phyloP scores from a whole-genome alignment of 2,888 invertebrate genomes.

The Melanchra persicariae region DNA sequence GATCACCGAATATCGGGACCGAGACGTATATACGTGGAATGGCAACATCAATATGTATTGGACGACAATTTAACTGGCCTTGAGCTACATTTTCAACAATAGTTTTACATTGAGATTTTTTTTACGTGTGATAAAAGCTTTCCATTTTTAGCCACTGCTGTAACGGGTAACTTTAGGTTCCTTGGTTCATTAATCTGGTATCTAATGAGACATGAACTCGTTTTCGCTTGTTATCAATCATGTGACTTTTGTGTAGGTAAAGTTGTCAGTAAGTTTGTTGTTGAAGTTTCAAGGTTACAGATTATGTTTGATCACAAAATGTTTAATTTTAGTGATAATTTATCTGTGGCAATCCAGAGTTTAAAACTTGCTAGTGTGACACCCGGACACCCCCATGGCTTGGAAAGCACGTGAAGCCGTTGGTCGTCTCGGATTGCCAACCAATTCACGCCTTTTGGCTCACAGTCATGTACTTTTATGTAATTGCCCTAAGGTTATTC shows the following conservation, averaged over 20 bases:
- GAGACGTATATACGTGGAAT: background rate
- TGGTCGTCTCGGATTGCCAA: too few species aligned
- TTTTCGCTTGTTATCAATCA: constrained; percentile 27
- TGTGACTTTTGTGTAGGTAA: background rate
- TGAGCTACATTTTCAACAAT: constrained; percentile 10
- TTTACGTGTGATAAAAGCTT: background rate
- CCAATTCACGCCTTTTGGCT: too few species aligned
- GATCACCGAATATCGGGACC: background rate
- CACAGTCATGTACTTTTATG: background rate
- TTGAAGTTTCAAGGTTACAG: constrained; percentile 5
- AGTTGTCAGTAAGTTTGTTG: too few species aligned
- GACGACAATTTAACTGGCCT: background rate
- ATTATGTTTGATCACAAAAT: too few species aligned
- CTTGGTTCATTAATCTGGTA: constrained; percentile 7
- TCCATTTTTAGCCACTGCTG: constrained; percentile 1
- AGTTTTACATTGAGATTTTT: background rate
- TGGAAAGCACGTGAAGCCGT: too few species aligned
- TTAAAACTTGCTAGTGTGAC: too few species aligned
- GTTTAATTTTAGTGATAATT: too few species aligned
- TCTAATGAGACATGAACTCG: constrained; percentile 21
- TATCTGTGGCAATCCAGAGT: too few species aligned
- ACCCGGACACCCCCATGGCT: too few species aligned
- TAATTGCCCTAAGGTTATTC: background rate
- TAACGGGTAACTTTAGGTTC: background rate
- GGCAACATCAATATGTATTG: background rate